Base-by-base conservation (phyloP, 2,797 vertebrate genomes). In the Danio choprae region DNA sequence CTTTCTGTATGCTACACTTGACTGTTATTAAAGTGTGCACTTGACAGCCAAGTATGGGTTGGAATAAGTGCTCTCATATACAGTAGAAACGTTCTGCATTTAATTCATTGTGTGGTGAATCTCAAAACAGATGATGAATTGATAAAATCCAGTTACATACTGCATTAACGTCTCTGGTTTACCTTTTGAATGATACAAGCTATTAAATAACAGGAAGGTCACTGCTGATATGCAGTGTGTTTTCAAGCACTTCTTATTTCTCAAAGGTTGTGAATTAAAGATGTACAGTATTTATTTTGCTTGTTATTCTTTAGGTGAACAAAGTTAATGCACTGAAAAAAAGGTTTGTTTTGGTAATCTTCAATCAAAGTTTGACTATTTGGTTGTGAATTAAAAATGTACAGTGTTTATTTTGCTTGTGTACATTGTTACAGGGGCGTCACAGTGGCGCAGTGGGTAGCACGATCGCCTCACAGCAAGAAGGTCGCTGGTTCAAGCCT, bases 1-100 rank as follows among this genome's bases (percentile, higher is more conserved):
- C 46, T 71, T 53, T 70, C 46, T 51, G 18, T 53, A 70, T 60
- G 77, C 43, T 53, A 48, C 38, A 29, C 36, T 62, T 69, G 67
- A 79, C 44, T 50, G 22, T 70, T 70, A 60, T 70, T 55, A 62
- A 79, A 71, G 63, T 68, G 63, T 77, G 41, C 5, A 9, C 29
- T 60, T 78, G 58, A 79, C 44, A 71, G 55, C 46, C 22, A 68
- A 79, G 56, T 62, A 71, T 70, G 77, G 36, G 70, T 73, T 10
- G 50, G 36, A 68, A 59, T 68, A 51, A 68, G 36, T 48, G 18
- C 58, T 38, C 1, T 11, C 11, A 6, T n/a, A 60, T 18, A 58
- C 20, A 50, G 11, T n/a, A 78, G 50, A n/a, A 63, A 44, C 60
- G 7, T 46, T 55, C 55, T 69, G 44, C 67, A 43, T 70, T 71